Base-by-base conservation (phyloP, 2,797 vertebrate genomes). In the Carapus acus region DNA sequence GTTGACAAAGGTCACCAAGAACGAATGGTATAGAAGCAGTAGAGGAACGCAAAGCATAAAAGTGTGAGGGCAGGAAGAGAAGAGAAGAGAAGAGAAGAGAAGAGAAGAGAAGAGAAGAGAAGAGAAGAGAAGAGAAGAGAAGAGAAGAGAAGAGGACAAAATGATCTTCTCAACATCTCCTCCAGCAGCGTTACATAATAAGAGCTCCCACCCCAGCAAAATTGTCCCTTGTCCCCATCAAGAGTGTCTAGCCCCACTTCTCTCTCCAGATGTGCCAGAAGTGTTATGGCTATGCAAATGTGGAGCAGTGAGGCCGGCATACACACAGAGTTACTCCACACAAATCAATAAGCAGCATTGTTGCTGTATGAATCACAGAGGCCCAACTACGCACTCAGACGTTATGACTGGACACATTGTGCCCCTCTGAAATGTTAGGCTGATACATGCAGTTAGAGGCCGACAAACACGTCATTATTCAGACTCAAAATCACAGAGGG, bases 291-390 rank as follows among this genome's bases (percentile, higher is more conserved):
- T 16, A 36, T 41, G 59, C 46, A 60, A 17, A 44, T 13, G 2
- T 8, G 2, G 13, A n/a, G 4, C 12, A 18, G 38, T 52, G 22
- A 44, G 17, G 27, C 11, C 37, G 16, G 1, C 33, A 65, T 58
- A 55, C 50, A 58, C 62, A 49, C 65, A 49, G 58, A 43, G 12
- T 43, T 46, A 6, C 44, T 21, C 17, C 12, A 41, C 40, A 21
- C 18, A 53, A 14, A 23, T 41, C 12, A 50, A 23, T 53, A 19
- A 40, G 7, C 21, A 53, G 37, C 34, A 14, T 56, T 51, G 40
- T 17, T 53, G 42, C 14, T n/a, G 16, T 4, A 34, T 65, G 48
- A 69, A 8, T 51, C 61, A 65, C 13, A 34, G 8, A 46, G 19
- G 20, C 17, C 8, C 8, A 21, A 12, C 11, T 36, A 36, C 11